Base-by-base conservation (phyloP, 2,797 vertebrate genomes). In the Merluccius polli region DNA sequence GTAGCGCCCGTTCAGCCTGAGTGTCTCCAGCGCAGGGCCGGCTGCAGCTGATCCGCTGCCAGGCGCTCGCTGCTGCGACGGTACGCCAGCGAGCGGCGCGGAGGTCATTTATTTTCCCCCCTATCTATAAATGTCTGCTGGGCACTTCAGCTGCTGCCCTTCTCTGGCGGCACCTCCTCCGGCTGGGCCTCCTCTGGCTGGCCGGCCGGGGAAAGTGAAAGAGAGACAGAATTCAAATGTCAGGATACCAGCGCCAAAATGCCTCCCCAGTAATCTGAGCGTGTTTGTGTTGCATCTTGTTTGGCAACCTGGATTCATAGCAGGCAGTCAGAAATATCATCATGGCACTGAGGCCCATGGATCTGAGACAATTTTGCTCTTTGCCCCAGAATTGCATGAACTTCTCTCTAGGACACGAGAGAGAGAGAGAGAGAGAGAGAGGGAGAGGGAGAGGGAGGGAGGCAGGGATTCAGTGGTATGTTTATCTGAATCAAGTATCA, bases 111-210 rank as follows among this genome's bases (percentile, higher is more conserved):
- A 71, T 71, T 69, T 71, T 24, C 33, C 21, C 70, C 35, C 35
- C 35, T 9, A 12, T 38, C 70, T 71, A 71, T 71, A 71, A 71
- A 76, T 76, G 75, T 71, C 68, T 24, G 5, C 8, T 35, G 70
- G 21, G n/a, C 9, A 15, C 27, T 16, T 16, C 65, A 68, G 65
- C 65, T 68, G 65, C 65, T 68, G 52, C 52, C 52, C 52, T 10
- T 7, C 52, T 59, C 52, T 59, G 6, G 21, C n/a, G 21, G n/a
- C 52, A 59, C 52, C 7, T 24, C 52, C 52, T 24, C 52, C 11
- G 36, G 36, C 36, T 8, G 8, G 3, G 33, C 33, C 33, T 35
- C 33, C 33, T 35, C 33, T 35, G 36, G 36, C 36, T n/a, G 52
- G 52, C n/a, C 52, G 21, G 52, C 65, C 0, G n/a, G 32, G 24